Base-by-base conservation (phyloP, 2,113 vertebrate species). In the Rhizomys pruinosus region DNA sequence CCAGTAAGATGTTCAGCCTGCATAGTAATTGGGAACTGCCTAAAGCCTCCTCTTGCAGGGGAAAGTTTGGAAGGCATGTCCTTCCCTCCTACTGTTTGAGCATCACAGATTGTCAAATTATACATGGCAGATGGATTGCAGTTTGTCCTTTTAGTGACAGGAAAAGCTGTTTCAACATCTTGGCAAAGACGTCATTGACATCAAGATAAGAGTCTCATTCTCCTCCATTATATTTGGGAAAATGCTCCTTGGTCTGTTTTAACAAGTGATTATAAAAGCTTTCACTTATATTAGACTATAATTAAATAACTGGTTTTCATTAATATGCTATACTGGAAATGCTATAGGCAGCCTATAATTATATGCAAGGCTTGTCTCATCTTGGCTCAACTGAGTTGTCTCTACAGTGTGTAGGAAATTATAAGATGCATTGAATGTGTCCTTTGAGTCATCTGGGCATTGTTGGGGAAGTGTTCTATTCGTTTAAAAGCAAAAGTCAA, bases 31-130 rank as follows among this genome's bases (percentile, higher is more conserved):
- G 90, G 84, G 94, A 97, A 86, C 94, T 97, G 95, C 97, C 96
- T 97, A 97, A 97, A 97, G 95, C 74, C 94, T 93, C 72, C 76
- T 87, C 95, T 92, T 96, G 94, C 66, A 84, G 85, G 84, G 91
- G 87, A 93, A 95, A 96, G 96, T 93, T 96, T 96, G 95, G 97
- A 97, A 97, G 96, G 95, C 82, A 32, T 79, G 88, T 73, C 71
- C 96, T 96, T 82, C 93, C 89, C 96, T 97, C 96, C 97, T 96
- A 94, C 97, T 96, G 95, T 96, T 97, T 94, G 96, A 97, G 93
- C 96, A 95, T 94, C 89, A 87, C 93, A 97, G 97, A 98, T 97
- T 97, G 95, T 97, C 97, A 98, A 96, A 97, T 98, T 98, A 97
- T 93, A 97, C 95, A 94, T 97, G 97, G 97, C 98, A 98, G 96